phyloP scores from a whole-genome alignment of 2,888 invertebrate genomes.

The Scelioninae gen. 2 region DNA sequence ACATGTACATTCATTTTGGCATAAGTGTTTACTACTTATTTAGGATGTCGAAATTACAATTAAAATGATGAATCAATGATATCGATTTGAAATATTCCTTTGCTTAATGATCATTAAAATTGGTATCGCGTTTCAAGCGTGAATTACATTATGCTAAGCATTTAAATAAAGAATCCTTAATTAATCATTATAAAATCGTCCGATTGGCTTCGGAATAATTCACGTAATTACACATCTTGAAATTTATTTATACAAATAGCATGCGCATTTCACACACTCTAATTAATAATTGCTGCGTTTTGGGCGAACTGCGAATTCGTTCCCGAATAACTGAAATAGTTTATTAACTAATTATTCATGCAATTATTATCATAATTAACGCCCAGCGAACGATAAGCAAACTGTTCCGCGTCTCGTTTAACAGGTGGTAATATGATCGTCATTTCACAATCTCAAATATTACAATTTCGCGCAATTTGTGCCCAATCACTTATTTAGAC shows the following conservation, averaged over 20 bases:
- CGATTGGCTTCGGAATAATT: too few species aligned
- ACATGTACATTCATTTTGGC: too few species aligned
- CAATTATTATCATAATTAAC: conserved; percentile 43
- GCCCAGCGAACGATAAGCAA: conserved; percentile 8
- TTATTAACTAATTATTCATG: conserved; percentile 38
- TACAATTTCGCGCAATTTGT: conserved; percentile 10
- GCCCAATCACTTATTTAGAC: conserved; percentile 11
- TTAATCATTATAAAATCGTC: too few species aligned
- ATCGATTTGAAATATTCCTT: too few species aligned
- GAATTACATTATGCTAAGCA: too few species aligned
- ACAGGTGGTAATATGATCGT: conserved; percentile 35
- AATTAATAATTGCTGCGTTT: conserved; percentile 18
- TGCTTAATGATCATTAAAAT: too few species aligned
- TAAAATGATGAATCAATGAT: too few species aligned
- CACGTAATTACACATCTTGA: too few species aligned
- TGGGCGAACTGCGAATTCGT: conserved; percentile 6
- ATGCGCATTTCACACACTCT: background rate
- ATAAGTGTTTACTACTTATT: too few species aligned
- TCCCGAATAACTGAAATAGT: conserved; percentile 26
- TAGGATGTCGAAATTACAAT: too few species aligned
- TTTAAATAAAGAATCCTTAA: too few species aligned
- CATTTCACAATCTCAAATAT: conserved; percentile 37
- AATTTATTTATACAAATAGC: conserved; percentile 4
- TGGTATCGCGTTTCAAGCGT: too few species aligned
- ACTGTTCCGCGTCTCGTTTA: conserved; percentile 15